A percentile compares a stretch with the other conserved stretches of the same genome.
phyloP scores from a whole-genome alignment of 2,113 vertebrate genomes.

The Edolisoma coerulescens region DNA sequence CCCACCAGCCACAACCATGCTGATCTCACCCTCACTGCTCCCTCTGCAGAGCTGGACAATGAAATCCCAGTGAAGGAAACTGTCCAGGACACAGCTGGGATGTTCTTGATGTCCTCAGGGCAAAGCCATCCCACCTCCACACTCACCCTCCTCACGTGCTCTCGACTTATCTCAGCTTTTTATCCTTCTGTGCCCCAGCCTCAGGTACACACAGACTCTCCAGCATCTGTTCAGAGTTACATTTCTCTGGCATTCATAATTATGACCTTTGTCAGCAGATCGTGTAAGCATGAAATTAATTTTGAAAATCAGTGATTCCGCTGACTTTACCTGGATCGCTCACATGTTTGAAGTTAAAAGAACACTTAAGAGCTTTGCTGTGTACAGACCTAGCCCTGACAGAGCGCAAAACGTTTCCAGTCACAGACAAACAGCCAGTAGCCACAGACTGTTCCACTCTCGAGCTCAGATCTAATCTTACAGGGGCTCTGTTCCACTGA shows the following conservation, averaged over 20 bases:
- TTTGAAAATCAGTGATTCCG: background rate
- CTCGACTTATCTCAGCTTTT: background rate
- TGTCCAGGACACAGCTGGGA: background rate
- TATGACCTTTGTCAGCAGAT: slow-evolving; percentile 29
- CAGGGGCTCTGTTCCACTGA: background rate
- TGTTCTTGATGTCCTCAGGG: background rate
- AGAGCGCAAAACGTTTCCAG: background rate
- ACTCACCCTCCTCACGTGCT: too few species aligned
- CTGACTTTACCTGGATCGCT: background rate
- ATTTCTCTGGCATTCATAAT: background rate
- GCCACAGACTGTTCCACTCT: background rate
- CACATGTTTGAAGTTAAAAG: background rate
- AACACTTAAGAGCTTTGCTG: background rate
- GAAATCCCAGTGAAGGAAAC: background rate
- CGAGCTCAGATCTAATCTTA: background rate
- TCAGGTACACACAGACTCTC: background rate
- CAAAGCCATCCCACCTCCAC: background rate
- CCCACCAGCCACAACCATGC: background rate
- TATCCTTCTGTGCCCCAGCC: background rate
- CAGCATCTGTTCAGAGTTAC: slow-evolving; percentile 12
- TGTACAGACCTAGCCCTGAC: background rate
- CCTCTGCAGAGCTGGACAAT: background rate
- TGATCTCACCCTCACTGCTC: background rate
- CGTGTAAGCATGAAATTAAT: slow-evolving; percentile 32
- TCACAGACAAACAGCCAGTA: background rate